Evolutionary conservation across 2,888 invertebrate species (phyloP), one percentile per base, ranked within the genome.

Genomic region (Callimorpha dominula): DNA sequence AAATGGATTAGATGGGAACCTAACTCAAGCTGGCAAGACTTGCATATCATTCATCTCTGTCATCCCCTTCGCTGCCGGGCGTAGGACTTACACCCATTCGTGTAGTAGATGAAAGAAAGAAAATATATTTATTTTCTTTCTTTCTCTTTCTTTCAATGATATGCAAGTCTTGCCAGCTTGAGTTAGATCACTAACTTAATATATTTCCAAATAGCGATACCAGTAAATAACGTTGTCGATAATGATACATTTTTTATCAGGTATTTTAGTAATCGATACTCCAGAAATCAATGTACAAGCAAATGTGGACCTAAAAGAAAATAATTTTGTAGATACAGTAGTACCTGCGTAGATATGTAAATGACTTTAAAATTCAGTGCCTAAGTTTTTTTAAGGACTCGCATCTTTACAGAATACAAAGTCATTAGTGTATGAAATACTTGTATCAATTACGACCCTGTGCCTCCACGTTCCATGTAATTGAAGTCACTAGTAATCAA

Each of bases 401-500:
- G 71, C 73, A 79, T 73, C 77, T 76, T 65, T n/a, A n/a, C 43
- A 72, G 31, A 70, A 66, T 65, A 71, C 66, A n/a, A 40, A 64
- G 70, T 74, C 73, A 78, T 81, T 81, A 81, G 69, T 8, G 66
- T 63, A 83, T 52, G 17, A 81, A 81, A 50, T 78, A 74, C 78
- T 71, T 40, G 71, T 78, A 83, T 81, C 75, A 74, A 31, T 31
- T 31, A 31, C 31, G 31, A 31, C 31, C 31, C 1, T 83, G 80
- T 81, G 68, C 54, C 65, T 70, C 69, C 40, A 31, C 31, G 73
- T 49, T 64, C 46, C 31, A 68, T 54, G 40, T 80, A 77, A 82
- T 80, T 68, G 83, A 63, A 52, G 73, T 69, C 75, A 80, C 82
- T 81, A 72, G 71, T 82, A 69, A 63, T 63, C 63, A 60, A 43